These are phyloP conservation scores for Calcarius lapponicus DNA, from an alignment of 2,797 vertebrate species.

Conservation along the genomic window DNA sequence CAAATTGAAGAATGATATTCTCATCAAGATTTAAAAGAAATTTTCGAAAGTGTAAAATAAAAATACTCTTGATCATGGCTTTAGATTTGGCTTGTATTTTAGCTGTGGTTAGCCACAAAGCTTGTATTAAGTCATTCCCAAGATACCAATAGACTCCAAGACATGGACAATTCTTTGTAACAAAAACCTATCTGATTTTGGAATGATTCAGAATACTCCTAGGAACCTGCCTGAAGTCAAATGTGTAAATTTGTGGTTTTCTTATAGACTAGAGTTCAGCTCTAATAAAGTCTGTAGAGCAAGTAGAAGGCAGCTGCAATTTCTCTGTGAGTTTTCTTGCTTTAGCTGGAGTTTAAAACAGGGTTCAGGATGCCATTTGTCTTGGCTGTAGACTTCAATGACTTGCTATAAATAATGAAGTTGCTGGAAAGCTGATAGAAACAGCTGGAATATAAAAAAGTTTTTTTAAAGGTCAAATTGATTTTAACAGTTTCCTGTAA, in stretches of 20 bases:
- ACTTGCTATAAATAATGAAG: background rate
- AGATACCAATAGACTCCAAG: background rate
- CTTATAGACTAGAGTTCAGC: background rate
- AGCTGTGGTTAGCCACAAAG: background rate
- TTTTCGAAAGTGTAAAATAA: background rate
- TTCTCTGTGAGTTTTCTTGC: background rate
- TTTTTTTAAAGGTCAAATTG: background rate
- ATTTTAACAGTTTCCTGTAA: background rate
- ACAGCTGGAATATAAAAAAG: background rate
- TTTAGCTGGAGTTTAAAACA: background rate
- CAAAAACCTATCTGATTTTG: background rate
- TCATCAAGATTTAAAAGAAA: background rate
- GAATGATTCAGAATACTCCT: background rate
- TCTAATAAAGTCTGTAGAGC: background rate
- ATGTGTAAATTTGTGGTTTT: background rate
- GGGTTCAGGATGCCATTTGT: background rate
- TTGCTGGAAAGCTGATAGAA: background rate
- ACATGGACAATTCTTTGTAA: background rate
- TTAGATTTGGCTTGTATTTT: background rate
- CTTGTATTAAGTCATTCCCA: background rate
- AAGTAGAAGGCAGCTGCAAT: background rate
- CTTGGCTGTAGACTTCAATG: background rate
- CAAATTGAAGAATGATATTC: background rate
- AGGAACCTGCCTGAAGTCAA: background rate
- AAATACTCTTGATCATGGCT: background rate